phyloP scores from a whole-genome alignment of 2,797 vertebrate species.

The Phoxinus dragarum region DNA sequence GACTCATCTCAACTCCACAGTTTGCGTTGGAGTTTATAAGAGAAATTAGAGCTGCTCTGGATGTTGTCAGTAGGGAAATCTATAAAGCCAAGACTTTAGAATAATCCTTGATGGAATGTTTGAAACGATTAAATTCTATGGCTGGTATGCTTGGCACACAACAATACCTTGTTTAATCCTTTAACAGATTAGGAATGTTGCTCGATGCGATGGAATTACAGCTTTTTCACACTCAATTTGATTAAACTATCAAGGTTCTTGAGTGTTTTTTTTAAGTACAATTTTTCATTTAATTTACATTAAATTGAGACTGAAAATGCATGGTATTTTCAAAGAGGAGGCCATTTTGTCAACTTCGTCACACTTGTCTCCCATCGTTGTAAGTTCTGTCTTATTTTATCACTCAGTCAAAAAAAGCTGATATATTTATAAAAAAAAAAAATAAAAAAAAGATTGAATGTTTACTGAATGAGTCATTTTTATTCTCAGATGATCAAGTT shows the following conservation, averaged over 20 bases:
- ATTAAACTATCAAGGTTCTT: constrained; percentile 61
- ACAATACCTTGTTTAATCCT: constrained; percentile 59
- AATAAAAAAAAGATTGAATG: constrained; percentile 24
- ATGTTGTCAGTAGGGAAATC: constrained; percentile 56
- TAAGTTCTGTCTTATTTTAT: constrained; percentile 20
- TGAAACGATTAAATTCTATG: constrained; percentile 68
- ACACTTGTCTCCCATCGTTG: constrained; percentile 20
- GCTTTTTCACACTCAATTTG: constrained; percentile 68
- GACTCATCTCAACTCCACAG: neutral
- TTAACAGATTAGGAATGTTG: constrained; percentile 67
- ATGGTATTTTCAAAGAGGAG: neutral
- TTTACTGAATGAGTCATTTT: constrained; percentile 12
- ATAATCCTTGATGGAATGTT: constrained; percentile 66
- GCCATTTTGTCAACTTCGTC: neutral
- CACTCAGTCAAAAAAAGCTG: neutral
- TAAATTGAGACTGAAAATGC: constrained; percentile 5
- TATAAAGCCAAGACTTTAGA: constrained; percentile 54
- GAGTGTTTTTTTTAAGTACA: constrained; percentile 28
- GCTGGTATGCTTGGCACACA: constrained; percentile 65
- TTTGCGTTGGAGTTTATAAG: constrained; percentile 1
- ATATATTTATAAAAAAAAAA: neutral
- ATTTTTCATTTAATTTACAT: no score
- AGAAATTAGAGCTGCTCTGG: neutral
- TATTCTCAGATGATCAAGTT: constrained; percentile 17
- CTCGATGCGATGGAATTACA: constrained; percentile 64